phyloP scores from a whole-genome alignment of 2,797 vertebrate genomes.

The Paedocypris micromegethes region DNA sequence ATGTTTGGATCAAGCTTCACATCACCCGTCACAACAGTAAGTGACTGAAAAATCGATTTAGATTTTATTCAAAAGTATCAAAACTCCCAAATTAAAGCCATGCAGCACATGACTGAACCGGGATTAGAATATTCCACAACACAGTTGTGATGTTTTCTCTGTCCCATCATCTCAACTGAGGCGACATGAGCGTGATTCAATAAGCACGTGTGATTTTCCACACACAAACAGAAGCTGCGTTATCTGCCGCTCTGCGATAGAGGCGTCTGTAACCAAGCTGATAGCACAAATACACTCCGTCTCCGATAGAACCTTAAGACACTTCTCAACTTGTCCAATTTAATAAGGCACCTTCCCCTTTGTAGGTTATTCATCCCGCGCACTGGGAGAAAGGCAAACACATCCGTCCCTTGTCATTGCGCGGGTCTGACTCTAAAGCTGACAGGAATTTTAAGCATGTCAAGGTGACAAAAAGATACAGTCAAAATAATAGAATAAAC shows the following conservation, averaged over 20 bases:
- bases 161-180: slow-evolving; percentile 39
- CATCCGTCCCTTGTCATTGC: slow-evolving; percentile 15
- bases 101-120: slow-evolving; percentile 1
- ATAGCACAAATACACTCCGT: slow-evolving; percentile 44
- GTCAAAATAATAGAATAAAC: slow-evolving; percentile 75
- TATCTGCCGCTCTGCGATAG: slow-evolving; percentile 40
- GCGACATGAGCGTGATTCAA: slow-evolving; percentile 32
- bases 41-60: too few relatives aligned
- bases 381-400: slow-evolving; percentile 32
- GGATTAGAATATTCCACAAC: slow-evolving; percentile 40
- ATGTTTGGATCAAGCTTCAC: too few relatives aligned
- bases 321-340: slow-evolving; percentile 44
- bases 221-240: slow-evolving; percentile 22
- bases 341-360: slow-evolving; percentile 42
- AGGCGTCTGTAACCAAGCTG: slow-evolving; percentile 41
- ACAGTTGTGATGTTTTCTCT: slow-evolving; percentile 16
- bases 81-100: slow-evolving; percentile 1
- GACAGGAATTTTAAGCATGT: slow-evolving; percentile 66
- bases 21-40: too few relatives aligned
- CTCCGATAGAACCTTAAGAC: slow-evolving; percentile 41
- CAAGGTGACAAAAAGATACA: slow-evolving; percentile 66
- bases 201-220: slow-evolving; percentile 22
- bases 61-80: neutral
- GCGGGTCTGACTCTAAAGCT: slow-evolving; percentile 32
- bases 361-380: slow-evolving; percentile 29